These are phyloP conservation scores for Gymnobelideus leadbeateri DNA, from an alignment of 2,113 vertebrate species.

Conservation along the genomic window DNA sequence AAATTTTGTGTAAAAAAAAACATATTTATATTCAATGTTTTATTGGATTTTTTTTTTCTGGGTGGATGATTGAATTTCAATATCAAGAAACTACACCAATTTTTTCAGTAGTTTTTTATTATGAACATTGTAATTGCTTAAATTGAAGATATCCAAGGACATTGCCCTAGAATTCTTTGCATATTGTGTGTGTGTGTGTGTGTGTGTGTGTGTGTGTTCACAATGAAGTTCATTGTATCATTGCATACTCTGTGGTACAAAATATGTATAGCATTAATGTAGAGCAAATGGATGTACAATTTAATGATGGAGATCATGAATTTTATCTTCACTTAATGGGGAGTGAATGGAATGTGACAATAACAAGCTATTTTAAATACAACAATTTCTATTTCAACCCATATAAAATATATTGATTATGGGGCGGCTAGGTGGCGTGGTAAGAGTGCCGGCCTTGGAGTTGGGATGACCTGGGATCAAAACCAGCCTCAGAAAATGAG, in stretches of 20 bases:
- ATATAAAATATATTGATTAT: conserved; percentile 94
- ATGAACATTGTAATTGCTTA: conserved; percentile 87
- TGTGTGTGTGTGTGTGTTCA: conserved; percentile 37
- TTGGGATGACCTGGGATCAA: too few species aligned
- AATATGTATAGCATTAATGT: conserved; percentile 88
- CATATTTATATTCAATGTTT: conserved; percentile 81
- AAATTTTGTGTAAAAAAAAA: conserved; percentile 88
- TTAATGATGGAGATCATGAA: conserved; percentile 86
- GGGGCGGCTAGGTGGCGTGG: too few species aligned
- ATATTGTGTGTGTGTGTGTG: too few species aligned
- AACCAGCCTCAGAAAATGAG: too few species aligned
- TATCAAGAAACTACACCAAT: conserved; percentile 76
- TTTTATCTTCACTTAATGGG: conserved; percentile 90
- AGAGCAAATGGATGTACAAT: conserved; percentile 87
- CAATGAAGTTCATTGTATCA: conserved; percentile 83
- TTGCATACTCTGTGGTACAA: conserved; percentile 89
- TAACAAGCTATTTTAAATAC: conserved; percentile 89
- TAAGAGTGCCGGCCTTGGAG: too few species aligned
- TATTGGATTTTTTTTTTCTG: conserved; percentile 61
- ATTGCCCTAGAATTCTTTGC: conserved; percentile 86
- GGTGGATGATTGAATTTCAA: conserved; percentile 77
- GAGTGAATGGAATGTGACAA: conserved; percentile 93
- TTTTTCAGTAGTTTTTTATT: conserved; percentile 86
- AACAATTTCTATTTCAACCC: conserved; percentile 92
- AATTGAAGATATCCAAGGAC: conserved; percentile 91